Conservation (phyloP, 2,888 invertebrate genomes). For the Myathropa florea region DNA sequence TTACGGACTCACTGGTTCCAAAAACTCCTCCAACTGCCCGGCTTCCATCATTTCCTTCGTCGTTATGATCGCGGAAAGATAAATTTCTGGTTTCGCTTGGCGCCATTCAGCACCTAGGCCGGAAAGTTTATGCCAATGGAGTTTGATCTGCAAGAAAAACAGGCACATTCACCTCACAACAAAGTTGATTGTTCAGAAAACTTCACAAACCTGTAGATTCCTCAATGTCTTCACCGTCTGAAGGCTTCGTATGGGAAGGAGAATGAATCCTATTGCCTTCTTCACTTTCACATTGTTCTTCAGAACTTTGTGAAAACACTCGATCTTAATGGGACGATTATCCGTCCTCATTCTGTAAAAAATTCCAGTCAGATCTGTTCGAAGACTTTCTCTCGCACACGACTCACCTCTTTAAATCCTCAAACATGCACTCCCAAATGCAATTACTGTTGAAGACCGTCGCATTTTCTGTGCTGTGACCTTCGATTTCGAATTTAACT, state of each 20-base stretch:
- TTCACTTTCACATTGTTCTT: slow-evolving; percentile 80
- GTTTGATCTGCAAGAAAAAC: slow-evolving; percentile 80
- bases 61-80: slow-evolving; percentile 83
- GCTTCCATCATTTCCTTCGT: slow-evolving; percentile 80
- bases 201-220: slow-evolving; percentile 78
- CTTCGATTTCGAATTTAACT: slow-evolving; percentile 86
- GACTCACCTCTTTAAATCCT: slow-evolving; percentile 84
- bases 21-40: slow-evolving; percentile 74
- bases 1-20: slow-evolving; percentile 72
- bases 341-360: slow-evolving; percentile 85
- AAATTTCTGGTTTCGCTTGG: slow-evolving; percentile 84
- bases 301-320: slow-evolving; percentile 84
- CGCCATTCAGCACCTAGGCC: slow-evolving; percentile 83
- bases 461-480: slow-evolving; percentile 82
- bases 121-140: slow-evolving; percentile 84
- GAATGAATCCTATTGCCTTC: slow-evolving; percentile 86
- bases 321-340: slow-evolving; percentile 88
- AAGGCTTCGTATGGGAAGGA: slow-evolving; percentile 86
- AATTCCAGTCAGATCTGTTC: background rate
- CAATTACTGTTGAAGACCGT: slow-evolving; percentile 88
- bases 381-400: no score
- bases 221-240: slow-evolving; percentile 83
- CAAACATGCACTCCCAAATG: slow-evolving; percentile 90
- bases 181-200: fast-evolving
- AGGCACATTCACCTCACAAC: background rate